Evolutionary conservation across 2,113 vertebrate genomes (phyloP).

Genomic region (Clupea harengus): DNA sequence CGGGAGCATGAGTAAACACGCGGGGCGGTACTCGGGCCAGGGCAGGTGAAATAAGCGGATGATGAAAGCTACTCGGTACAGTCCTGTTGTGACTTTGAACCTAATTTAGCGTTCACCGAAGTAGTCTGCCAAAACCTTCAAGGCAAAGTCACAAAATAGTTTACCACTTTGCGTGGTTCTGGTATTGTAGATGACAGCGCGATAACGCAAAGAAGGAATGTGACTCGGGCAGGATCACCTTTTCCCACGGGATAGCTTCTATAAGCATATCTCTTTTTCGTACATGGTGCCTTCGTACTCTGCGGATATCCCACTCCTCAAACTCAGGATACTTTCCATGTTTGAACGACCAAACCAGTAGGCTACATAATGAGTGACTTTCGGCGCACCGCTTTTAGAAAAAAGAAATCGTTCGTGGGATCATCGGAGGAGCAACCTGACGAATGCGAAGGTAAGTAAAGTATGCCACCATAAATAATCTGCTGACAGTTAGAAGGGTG

Average conservation of each 20-base stretch:
- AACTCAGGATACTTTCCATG: slow-evolving; percentile 29
- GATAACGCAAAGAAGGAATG: neutral
- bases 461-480: neutral
- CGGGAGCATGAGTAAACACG: neutral
- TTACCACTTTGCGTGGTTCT: neutral
- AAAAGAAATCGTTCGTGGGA: slow-evolving; percentile 28
- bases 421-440: slow-evolving; percentile 16
- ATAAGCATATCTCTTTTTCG: neutral
- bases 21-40: slow-evolving; percentile 13
- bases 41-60: slow-evolving; percentile 29
- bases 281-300: neutral
- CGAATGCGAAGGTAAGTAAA: slow-evolving; percentile 38
- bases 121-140: neutral
- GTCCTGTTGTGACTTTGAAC: neutral
- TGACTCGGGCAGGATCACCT: neutral
- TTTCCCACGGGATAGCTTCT: neutral
- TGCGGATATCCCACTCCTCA: neutral
- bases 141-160: neutral
- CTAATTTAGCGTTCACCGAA: neutral
- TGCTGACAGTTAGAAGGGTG: neutral
- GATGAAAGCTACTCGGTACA: neutral
- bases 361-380: slow-evolving; percentile 39
- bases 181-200: neutral
- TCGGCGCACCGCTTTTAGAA: slow-evolving; percentile 46
- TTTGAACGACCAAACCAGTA: slow-evolving; percentile 11